These are phyloP conservation scores for Lepus americanus DNA, from an alignment of 2,113 vertebrate species.

Conservation along the genomic window DNA sequence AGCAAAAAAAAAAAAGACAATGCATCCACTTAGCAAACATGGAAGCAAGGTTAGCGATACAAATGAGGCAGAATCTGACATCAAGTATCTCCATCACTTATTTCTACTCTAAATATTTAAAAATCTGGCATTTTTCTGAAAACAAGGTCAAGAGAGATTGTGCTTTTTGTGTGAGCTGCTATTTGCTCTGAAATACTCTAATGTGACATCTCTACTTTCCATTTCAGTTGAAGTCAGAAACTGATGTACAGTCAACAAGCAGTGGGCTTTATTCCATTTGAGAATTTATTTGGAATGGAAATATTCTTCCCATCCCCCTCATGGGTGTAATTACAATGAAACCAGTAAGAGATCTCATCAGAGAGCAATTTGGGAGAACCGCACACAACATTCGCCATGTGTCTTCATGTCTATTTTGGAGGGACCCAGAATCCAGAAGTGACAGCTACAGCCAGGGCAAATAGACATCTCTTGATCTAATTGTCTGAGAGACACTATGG, in stretches of 20 bases:
- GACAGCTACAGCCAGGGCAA: not conserved
- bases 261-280: not conserved
- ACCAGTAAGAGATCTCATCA: not conserved
- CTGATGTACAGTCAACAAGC: not conserved
- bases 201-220: not conserved
- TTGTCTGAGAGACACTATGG: not conserved
- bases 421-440: slow-evolving; percentile 26
- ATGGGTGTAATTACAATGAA: not conserved
- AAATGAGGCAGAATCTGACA: not conserved
- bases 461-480: not conserved
- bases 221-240: not conserved
- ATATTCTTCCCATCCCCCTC: not conserved
- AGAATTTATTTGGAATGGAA: slow-evolving; percentile 50
- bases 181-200: not conserved
- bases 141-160: not conserved
- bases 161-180: not conserved
- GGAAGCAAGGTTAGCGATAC: not conserved
- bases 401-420: slow-evolving; percentile 6
- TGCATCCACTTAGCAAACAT: not conserved
- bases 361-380: slow-evolving; percentile 1
- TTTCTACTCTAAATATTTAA: not conserved
- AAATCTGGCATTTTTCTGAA: not conserved
- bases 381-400: not conserved
- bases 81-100: not conserved
- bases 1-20: not conserved